Evolutionary conservation across 1,140 invertebrate genomes (phyloP).

Genomic region (Hesperophylax magnus): DNA sequence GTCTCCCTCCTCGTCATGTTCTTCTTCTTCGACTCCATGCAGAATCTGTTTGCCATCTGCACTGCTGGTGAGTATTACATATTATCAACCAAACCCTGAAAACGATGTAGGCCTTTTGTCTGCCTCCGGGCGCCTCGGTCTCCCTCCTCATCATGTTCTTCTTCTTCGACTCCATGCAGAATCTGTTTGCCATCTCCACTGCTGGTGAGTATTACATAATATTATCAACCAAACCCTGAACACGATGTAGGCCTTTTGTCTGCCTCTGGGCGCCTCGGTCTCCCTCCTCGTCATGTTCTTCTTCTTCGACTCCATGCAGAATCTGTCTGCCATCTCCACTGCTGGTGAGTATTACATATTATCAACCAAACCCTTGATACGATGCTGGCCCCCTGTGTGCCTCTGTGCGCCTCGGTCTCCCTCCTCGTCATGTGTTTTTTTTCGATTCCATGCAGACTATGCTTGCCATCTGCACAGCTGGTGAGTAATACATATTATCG

Average conservation of each 20-base stretch:
- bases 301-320: too few species aligned
- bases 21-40: conserved; percentile 99
- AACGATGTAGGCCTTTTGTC: too few species aligned
- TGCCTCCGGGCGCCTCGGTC: conserved; percentile 95
- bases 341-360: too few species aligned
- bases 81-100: too few species aligned
- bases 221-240: too few species aligned
- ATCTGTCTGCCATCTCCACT: too few species aligned
- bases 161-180: conserved; percentile 99
- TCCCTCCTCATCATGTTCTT: conserved; percentile 98
- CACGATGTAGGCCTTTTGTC: too few species aligned
- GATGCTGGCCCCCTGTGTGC: conserved; percentile 96
- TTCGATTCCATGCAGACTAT: conserved; percentile 99
- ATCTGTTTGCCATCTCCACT: conserved; percentile 97
- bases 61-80: conserved; percentile 87
- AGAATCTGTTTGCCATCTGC: conserved; percentile 97
- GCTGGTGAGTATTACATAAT: conserved; percentile 81
- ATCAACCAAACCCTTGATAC: conserved; percentile 95
- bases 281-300: too few species aligned
- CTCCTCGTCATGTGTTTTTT: conserved; percentile 98
- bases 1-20: conserved; percentile 97
- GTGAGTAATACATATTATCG: conserved; percentile 73
- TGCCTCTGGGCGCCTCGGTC: too few species aligned
- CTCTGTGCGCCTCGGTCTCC: conserved; percentile 95
- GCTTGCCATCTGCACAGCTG: conserved; percentile 97